Percentiles rank a stretch among this genome's conserved stretches.
Conservation (phyloP, 2,113 vertebrate species). For the Nerophis ophidion region DNA sequence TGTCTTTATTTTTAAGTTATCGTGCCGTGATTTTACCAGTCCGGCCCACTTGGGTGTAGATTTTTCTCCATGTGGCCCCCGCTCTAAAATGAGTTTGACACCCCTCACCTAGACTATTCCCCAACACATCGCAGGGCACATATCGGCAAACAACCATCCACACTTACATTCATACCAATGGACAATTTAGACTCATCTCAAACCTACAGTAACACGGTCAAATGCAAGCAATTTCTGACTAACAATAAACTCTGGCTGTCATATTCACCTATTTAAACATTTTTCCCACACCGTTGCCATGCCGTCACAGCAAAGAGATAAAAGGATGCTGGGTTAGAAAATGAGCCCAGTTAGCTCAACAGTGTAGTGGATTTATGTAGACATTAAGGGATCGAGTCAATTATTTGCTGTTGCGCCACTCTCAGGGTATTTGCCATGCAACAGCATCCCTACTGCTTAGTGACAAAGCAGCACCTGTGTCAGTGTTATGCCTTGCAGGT, state of each 20-base stretch:
- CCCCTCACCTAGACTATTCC: too few species aligned
- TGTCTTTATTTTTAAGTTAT: too few species aligned
- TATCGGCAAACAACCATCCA: too few species aligned
- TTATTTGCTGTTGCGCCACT: slow-evolving; percentile 6
- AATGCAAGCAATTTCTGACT: too few species aligned
- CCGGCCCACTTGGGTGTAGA: too few species aligned
- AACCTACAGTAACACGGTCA: too few species aligned
- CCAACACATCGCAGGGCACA: too few species aligned
- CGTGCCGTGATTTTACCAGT: too few species aligned
- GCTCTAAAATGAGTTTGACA: too few species aligned
- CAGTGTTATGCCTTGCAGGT: slow-evolving; percentile 9
- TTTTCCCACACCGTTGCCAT: slow-evolving; percentile 1
- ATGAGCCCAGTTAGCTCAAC: slow-evolving; percentile 9
- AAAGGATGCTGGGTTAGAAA: slow-evolving; percentile 7
- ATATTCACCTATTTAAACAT: not conserved
- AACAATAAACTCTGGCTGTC: not conserved
- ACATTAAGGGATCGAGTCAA: slow-evolving; percentile 8
- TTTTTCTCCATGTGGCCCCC: too few species aligned
- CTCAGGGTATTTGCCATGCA: slow-evolving; percentile 7
- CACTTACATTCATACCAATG: too few species aligned
- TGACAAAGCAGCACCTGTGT: slow-evolving; percentile 19
- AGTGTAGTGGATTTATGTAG: slow-evolving; percentile 12
- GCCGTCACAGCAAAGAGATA: slow-evolving; percentile 8
- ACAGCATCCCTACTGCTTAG: slow-evolving; percentile 10
- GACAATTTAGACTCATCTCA: too few species aligned